These are phyloP conservation scores for Nudaria mundana DNA, from an alignment of 2,888 invertebrate species.

Conservation along the genomic window DNA sequence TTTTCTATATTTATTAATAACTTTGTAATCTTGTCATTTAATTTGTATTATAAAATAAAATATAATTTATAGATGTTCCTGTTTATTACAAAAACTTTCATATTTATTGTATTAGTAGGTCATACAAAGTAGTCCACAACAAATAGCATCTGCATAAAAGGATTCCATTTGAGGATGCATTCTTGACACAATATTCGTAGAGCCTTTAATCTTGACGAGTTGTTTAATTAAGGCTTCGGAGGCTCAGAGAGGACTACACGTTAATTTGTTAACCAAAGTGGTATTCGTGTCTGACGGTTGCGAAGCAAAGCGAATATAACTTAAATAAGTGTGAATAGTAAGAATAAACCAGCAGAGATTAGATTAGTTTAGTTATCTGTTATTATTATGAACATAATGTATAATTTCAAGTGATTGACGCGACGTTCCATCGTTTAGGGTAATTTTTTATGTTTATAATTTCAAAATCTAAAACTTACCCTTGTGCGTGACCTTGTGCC, in stretches of 20 bases:
- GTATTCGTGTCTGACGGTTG: constrained; percentile 1
- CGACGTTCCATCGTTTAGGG: too few species aligned
- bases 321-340: too few species aligned
- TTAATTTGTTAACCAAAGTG: constrained; percentile 22
- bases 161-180: neutral
- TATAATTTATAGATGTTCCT: too few species aligned
- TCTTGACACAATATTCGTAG: constrained; percentile 4
- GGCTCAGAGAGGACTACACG: constrained; percentile 5
- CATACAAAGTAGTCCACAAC: neutral
- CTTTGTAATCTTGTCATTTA: too few species aligned
- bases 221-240: constrained; percentile 17
- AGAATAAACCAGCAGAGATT: neutral
- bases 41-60: too few species aligned
- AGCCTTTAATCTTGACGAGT: constrained; percentile 9
- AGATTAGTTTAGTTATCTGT: too few species aligned
- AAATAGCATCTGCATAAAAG: neutral
- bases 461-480: constrained; percentile 57
- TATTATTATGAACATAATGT: too few species aligned
- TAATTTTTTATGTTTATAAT: neutral
- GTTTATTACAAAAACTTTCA: too few species aligned
- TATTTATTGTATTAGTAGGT: neutral
- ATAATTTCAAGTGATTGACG: too few species aligned
- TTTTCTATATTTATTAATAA: too few species aligned
- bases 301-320: constrained; percentile 2
- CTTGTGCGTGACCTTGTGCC: constrained; percentile 68